These are phyloP conservation scores for Trypoxylon attenuatum DNA, from an alignment of 2,888 invertebrate genomes.

Conservation along the genomic window DNA sequence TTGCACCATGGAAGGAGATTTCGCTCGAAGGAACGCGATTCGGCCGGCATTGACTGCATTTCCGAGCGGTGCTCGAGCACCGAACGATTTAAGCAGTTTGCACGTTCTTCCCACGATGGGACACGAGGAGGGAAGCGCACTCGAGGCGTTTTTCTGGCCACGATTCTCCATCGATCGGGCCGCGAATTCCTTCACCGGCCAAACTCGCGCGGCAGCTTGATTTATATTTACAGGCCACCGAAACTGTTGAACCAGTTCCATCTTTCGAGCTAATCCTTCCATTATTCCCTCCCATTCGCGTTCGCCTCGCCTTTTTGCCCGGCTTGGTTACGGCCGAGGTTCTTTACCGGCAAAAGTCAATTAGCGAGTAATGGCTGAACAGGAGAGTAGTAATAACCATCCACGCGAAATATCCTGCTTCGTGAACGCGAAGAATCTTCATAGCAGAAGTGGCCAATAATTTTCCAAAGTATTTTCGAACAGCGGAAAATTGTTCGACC, in stretches of 20 bases:
- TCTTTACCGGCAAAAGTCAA: too few relatives aligned
- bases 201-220: slow-evolving; percentile 55
- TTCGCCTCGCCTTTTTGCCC: not conserved
- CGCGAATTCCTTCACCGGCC: slow-evolving; percentile 58
- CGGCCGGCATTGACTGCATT: too few relatives aligned
- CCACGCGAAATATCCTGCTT: too few relatives aligned
- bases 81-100: slow-evolving; percentile 28
- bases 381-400: too few relatives aligned
- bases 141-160: slow-evolving; percentile 56
- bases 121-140: slow-evolving; percentile 35
- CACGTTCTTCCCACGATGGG: slow-evolving; percentile 55
- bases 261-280: slow-evolving; percentile 59
- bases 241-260: slow-evolving; percentile 66
- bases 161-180: slow-evolving; percentile 58
- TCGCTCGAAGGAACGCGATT: too few relatives aligned
- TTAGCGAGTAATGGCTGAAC: too few relatives aligned
- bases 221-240: slow-evolving; percentile 50
- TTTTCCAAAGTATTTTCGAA: too few relatives aligned
- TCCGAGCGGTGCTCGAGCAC: slow-evolving; percentile 9
- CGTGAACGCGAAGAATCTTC: too few relatives aligned
- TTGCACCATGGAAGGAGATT: too few relatives aligned
- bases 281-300: slow-evolving; percentile 3
- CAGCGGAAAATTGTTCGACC: too few relatives aligned
- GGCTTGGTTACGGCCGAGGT: not conserved
- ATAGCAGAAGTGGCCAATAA: too few relatives aligned